phyloP scores from a whole-genome alignment of 2,888 invertebrate genomes.

The Julus scanicus region DNA sequence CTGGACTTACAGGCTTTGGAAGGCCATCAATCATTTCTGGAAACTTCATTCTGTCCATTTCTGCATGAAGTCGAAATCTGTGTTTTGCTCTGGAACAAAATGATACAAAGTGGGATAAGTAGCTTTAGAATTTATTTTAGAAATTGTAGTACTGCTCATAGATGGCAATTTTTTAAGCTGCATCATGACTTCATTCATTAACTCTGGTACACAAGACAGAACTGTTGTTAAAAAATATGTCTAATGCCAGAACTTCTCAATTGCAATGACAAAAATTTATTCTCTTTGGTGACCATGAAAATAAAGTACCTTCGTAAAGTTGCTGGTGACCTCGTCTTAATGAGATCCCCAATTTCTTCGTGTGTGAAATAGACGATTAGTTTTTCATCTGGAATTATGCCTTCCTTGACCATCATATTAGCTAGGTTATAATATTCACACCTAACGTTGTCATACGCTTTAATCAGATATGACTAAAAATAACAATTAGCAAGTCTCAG shows the following conservation, averaged over 20 bases:
- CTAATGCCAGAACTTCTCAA: too few relatives aligned
- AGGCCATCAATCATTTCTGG: conserved; percentile 72
- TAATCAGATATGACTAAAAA: conserved; percentile 38
- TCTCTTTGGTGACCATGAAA: neutral
- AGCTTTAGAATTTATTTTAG: neutral
- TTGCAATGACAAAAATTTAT: neutral
- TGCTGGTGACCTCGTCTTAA: conserved; percentile 14
- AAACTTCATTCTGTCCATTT: conserved; percentile 74
- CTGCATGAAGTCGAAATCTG: conserved; percentile 73
- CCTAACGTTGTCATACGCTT: neutral
- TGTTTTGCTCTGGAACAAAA: conserved; percentile 73
- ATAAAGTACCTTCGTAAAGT: neutral
- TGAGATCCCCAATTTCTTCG: neutral
- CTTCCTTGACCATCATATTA: conserved; percentile 50
- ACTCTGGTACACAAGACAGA: too few relatives aligned
- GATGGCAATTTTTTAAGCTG: neutral
- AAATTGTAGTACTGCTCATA: neutral
- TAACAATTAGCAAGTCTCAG: neutral
- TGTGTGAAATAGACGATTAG: conserved; percentile 50
- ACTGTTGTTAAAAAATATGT: too few relatives aligned
- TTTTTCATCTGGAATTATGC: conserved; percentile 14
- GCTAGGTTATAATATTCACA: conserved; percentile 23
- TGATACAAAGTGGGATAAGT: neutral
- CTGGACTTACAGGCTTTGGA: conserved; percentile 65
- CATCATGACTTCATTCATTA: neutral